phyloP scores from a whole-genome alignment of 2,113 vertebrate genomes.

The Periophthalmodon schlosseri region DNA sequence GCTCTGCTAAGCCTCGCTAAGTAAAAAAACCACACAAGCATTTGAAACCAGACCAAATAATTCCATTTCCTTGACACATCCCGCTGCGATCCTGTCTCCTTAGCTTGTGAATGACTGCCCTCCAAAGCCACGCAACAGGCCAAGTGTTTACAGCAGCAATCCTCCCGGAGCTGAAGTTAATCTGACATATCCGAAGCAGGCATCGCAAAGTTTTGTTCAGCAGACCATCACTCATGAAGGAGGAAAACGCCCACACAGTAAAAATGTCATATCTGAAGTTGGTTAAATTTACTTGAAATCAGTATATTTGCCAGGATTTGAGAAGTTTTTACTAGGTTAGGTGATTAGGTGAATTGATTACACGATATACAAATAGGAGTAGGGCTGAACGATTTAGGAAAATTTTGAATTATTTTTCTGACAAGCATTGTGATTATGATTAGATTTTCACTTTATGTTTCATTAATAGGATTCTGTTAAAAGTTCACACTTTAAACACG shows the following conservation, averaged over 20 bases:
- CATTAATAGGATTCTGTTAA: too few relatives aligned
- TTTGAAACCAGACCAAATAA: conserved; percentile 67
- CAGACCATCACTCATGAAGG: conserved; percentile 68
- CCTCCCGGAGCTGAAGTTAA: conserved; percentile 73
- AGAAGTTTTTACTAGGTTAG: not conserved
- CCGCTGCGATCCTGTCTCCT: conserved; percentile 37
- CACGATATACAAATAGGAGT: not conserved
- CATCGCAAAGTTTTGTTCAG: conserved; percentile 65
- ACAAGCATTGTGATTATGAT: too few relatives aligned
- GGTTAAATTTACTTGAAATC: not conserved
- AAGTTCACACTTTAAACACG: too few relatives aligned
- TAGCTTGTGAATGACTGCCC: conserved; percentile 65
- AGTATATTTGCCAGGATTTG: not conserved
- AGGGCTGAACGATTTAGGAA: not conserved
- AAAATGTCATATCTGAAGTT: not conserved
- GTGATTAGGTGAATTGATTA: not conserved
- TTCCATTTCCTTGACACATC: conserved; percentile 61
- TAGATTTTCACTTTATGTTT: too few relatives aligned
- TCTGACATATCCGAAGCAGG: conserved; percentile 72
- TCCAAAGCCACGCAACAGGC: conserved; percentile 59
- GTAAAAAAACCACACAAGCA: conserved; percentile 51
- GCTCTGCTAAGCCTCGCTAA: conserved; percentile 50
- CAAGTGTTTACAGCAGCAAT: conserved; percentile 69
- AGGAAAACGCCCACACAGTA: conserved; percentile 30
- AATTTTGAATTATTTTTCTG: too few relatives aligned